phyloP scores from a whole-genome alignment of 2,113 vertebrate genomes.

The Tragulus kanchil region DNA sequence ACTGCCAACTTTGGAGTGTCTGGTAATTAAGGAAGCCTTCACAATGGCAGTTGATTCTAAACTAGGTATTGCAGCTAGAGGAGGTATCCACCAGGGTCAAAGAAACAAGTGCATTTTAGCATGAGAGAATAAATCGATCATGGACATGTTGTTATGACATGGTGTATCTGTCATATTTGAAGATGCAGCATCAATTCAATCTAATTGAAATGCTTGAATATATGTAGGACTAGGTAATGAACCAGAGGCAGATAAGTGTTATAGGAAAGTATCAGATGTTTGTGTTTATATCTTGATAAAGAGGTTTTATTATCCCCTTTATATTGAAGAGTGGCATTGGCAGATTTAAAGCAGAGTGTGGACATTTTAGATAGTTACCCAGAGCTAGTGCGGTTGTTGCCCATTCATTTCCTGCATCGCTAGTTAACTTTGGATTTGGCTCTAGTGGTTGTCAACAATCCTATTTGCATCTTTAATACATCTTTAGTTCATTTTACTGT shows the following conservation, averaged over 20 bases:
- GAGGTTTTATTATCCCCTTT: background rate
- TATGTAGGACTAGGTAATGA: background rate
- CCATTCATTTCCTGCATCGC: background rate
- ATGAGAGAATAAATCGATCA: background rate
- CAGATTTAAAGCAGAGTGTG: background rate
- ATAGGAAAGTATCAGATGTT: background rate
- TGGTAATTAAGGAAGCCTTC: background rate
- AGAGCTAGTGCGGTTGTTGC: background rate
- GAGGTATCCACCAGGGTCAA: background rate
- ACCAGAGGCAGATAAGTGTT: background rate
- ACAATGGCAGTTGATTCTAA: background rate
- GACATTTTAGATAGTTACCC: background rate
- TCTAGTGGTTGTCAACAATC: background rate
- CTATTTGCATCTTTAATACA: slow-evolving; percentile 17
- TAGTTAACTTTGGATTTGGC: slow-evolving; percentile 34
- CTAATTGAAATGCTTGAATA: background rate
- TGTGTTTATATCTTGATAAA: background rate
- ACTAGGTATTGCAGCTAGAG: background rate
- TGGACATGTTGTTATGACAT: background rate
- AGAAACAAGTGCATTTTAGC: background rate
- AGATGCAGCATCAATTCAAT: background rate
- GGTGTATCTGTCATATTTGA: background rate
- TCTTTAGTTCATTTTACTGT: background rate
- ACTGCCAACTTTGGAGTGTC: background rate
- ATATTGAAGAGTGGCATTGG: background rate